Conservation (phyloP, 2,113 vertebrate genomes). For the Ailuropoda melanoleuca region DNA sequence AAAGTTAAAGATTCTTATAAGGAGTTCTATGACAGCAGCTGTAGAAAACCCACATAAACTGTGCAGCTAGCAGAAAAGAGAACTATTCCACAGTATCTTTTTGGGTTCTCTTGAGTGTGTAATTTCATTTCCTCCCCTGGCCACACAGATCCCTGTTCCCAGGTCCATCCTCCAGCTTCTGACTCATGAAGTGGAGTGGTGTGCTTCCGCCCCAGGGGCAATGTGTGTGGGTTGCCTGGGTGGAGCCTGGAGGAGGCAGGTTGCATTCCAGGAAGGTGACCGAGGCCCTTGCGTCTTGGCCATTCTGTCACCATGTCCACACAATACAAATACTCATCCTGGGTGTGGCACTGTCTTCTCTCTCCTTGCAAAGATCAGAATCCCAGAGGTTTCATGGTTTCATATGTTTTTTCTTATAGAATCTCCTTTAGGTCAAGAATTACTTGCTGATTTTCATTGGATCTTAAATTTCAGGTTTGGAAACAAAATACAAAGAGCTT, state of each 20-base stretch:
- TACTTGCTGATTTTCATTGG: background rate
- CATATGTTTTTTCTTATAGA: background rate
- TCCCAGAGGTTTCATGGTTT: background rate
- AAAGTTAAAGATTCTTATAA: background rate
- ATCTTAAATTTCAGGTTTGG: constrained; percentile 39
- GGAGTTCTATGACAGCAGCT: background rate
- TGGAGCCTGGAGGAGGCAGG: background rate
- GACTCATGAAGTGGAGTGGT: background rate
- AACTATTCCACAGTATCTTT: background rate
- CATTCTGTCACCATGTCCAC: background rate
- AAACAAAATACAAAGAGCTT: constrained; percentile 10
- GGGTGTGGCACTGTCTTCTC: too few relatives aligned
- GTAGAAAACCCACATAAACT: background rate
- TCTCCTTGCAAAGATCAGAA: background rate
- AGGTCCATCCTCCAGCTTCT: background rate
- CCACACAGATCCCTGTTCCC: background rate
- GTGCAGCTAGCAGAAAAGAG: background rate
- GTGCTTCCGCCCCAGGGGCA: background rate
- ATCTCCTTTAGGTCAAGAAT: constrained; percentile 8
- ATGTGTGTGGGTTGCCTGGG: background rate
- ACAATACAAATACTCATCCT: background rate
- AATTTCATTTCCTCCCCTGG: background rate
- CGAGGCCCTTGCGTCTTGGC: background rate
- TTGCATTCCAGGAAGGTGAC: constrained; percentile 25
- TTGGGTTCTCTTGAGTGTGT: background rate